Evolutionary conservation across 2,888 invertebrate species (phyloP).

Genomic region (Adelognathus sp.): DNA sequence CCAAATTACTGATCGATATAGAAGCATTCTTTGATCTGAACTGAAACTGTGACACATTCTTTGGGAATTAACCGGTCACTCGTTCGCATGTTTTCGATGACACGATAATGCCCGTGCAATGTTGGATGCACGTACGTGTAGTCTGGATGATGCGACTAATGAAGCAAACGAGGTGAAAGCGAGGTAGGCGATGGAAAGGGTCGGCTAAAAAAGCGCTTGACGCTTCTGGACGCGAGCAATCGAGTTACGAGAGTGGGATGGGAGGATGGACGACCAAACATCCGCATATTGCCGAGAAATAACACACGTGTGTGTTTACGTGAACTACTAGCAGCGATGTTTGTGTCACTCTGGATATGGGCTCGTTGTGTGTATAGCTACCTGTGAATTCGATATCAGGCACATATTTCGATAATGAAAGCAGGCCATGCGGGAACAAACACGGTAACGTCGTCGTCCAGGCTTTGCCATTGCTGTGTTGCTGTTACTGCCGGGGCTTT

Average conservation of each 20-base stretch:
- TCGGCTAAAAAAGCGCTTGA: conserved; percentile 36
- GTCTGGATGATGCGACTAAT: conserved; percentile 44
- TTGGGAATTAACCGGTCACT: conserved; percentile 28
- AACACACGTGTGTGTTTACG: background rate
- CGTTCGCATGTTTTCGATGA: conserved; percentile 9
- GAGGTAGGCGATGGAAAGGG: background rate
- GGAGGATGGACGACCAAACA: conserved; percentile 12
- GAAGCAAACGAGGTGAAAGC: conserved; percentile 48
- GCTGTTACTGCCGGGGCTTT: conserved; percentile 13
- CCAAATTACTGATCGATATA: no score
- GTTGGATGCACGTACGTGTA: background rate
- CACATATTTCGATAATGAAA: conserved; percentile 54
- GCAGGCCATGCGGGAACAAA: conserved; percentile 37
- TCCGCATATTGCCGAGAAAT: background rate
- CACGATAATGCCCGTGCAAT: background rate
- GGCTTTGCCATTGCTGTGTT: background rate
- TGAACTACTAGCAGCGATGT: background rate
- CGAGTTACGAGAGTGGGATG: conserved; percentile 24
- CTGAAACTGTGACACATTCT: background rate
- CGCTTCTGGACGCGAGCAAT: conserved; percentile 40
- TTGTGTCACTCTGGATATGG: background rate
- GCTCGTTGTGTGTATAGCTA: background rate
- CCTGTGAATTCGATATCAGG: conserved; percentile 38
- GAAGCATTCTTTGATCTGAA: background rate
- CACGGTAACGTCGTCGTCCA: conserved; percentile 3